phyloP scores from a whole-genome alignment of 2,888 invertebrate species.

The Synergus itoensis region DNA sequence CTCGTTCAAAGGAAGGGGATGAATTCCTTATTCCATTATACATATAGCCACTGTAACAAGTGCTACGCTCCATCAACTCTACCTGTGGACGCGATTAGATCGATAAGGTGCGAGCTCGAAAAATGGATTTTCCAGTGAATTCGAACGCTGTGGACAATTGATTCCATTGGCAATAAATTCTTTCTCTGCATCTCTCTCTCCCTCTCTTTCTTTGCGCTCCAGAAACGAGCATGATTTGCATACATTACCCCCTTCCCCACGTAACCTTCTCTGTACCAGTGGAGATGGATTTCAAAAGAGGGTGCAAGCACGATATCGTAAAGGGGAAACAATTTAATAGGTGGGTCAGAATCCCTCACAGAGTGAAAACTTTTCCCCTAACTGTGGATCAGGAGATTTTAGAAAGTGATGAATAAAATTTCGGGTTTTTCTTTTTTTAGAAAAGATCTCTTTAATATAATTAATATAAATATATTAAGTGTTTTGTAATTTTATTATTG shows the following conservation, averaged over 20 bases:
- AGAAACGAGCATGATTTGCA: constrained; percentile 59
- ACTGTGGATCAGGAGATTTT: background rate
- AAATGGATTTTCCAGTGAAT: constrained; percentile 58
- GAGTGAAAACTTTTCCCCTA: constrained; percentile 2
- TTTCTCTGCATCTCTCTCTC: constrained; percentile 36
- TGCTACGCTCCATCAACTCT: constrained; percentile 46
- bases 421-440: background rate
- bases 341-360: constrained; percentile 10
- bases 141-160: constrained; percentile 56
- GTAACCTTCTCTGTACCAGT: constrained; percentile 29
- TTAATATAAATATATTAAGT: background rate
- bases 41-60: constrained; percentile 47
- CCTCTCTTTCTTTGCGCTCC: constrained; percentile 39
- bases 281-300: constrained; percentile 33
- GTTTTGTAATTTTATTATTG: background rate
- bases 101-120: constrained; percentile 55
- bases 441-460: background rate
- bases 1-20: constrained; percentile 38
- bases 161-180: constrained; percentile 57
- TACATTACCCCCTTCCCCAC: constrained; percentile 50
- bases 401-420: constrained; percentile 18
- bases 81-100: constrained; percentile 54
- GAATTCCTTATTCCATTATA: constrained; percentile 51
- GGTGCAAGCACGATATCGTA: constrained; percentile 32
- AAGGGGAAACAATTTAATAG: constrained; percentile 34